Evolutionary conservation across 1,140 invertebrate species (phyloP).

Genomic region (Physella acuta): DNA sequence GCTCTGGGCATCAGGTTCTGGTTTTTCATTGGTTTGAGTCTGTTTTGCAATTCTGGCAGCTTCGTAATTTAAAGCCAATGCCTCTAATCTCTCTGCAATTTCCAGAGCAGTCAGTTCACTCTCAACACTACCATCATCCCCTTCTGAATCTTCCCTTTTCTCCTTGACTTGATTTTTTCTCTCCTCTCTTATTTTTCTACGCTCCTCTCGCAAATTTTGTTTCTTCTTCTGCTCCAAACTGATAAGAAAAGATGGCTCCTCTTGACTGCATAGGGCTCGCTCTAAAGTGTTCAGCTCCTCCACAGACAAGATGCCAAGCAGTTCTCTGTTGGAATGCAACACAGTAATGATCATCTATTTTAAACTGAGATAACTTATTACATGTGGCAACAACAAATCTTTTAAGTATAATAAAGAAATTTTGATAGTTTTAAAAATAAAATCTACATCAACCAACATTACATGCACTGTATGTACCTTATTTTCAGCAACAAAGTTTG

Average conservation of each 20-base stretch:
- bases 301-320: conserved; percentile 83
- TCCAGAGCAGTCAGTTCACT: conserved; percentile 24
- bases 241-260: conserved; percentile 66
- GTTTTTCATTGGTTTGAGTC: not conserved
- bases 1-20: conserved; percentile 1
- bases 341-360: too few species aligned
- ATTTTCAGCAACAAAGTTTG: conserved; percentile 64
- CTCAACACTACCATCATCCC: conserved; percentile 20
- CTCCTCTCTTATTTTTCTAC: conserved; percentile 8
- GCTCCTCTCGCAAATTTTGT: conserved; percentile 1
- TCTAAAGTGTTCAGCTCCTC: conserved; percentile 82
- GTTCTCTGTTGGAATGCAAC: conserved; percentile 73
- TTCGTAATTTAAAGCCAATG: conserved; percentile 23
- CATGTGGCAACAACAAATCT: too few species aligned
- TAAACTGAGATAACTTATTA: too few species aligned
- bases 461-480: conserved; percentile 53
- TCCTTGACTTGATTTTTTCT: not conserved
- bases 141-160: conserved; percentile 1
- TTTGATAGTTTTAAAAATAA: too few species aligned
- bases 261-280: conserved; percentile 85
- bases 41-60: conserved; percentile 14
- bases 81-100: conserved; percentile 25
- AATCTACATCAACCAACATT: not conserved
- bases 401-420: too few species aligned
- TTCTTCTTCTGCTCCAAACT: conserved; percentile 32